These are phyloP conservation scores for Hepsetus odoe DNA, from an alignment of 2,113 vertebrate genomes.

Conservation along the genomic window DNA sequence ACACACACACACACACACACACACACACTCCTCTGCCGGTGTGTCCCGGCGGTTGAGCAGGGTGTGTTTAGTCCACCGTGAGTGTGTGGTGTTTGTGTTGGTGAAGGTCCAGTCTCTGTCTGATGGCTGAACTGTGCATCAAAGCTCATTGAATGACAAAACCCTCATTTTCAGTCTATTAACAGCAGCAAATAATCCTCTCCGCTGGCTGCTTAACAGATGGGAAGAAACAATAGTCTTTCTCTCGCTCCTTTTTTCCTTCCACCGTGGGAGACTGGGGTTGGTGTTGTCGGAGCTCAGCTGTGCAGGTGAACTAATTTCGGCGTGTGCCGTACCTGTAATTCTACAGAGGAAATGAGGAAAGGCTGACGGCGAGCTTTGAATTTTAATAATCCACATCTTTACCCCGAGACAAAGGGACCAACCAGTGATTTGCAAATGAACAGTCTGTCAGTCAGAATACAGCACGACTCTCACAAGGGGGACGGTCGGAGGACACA, in stretches of 20 bases:
- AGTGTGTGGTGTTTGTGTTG: neutral
- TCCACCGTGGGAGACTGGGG: constrained; percentile 3
- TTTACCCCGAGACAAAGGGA: constrained; percentile 38
- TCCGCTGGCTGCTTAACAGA: constrained; percentile 42
- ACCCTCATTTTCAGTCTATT: constrained; percentile 27
- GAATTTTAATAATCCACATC: constrained; percentile 52
- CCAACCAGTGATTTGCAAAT: constrained; percentile 29
- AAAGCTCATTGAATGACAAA: constrained; percentile 38
- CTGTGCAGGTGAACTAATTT: constrained; percentile 55
- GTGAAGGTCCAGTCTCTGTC: constrained; percentile 21
- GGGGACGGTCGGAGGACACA: neutral
- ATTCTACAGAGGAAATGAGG: constrained; percentile 47
- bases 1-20: neutral
- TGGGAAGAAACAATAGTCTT: constrained; percentile 36
- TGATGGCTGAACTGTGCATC: neutral
- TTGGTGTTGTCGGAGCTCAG: constrained; percentile 44
- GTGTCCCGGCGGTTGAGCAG: neutral
- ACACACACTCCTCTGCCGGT: neutral
- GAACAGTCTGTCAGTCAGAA: constrained; percentile 26
- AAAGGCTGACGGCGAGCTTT: constrained; percentile 29
- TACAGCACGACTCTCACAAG: neutral
- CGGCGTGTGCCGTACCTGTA: constrained; percentile 42
- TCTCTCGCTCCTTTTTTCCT: constrained; percentile 24
- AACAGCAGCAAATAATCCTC: constrained; percentile 28
- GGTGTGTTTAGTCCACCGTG: neutral